A percentile compares a stretch with the other conserved stretches of the same genome.
Conservation (phyloP, 2,113 vertebrate genomes). For the Sapayoa aenigma region DNA sequence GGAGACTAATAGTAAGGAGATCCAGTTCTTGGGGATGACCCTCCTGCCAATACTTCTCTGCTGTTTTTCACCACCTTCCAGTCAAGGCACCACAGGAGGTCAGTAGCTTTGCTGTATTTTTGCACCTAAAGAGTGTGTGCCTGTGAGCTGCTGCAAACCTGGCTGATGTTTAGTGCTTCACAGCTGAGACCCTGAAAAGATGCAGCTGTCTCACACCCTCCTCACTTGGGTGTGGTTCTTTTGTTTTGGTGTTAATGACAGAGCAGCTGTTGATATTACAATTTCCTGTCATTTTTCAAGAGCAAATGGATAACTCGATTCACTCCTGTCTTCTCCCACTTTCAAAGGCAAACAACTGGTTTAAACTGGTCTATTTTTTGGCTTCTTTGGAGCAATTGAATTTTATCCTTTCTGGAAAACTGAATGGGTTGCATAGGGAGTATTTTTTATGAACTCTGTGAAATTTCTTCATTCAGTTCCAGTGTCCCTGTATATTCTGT, state of each 20-base stretch:
- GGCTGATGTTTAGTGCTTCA: background rate
- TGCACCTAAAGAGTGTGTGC: background rate
- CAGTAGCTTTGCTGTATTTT: background rate
- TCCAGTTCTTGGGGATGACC: background rate
- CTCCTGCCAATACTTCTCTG: background rate
- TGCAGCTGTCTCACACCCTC: background rate
- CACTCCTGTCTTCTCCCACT: background rate
- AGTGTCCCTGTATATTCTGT: background rate
- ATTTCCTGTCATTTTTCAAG: background rate
- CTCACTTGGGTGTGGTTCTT: background rate
- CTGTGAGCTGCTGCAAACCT: background rate
- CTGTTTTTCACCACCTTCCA: background rate
- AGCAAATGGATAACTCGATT: background rate
- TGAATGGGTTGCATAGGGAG: background rate
- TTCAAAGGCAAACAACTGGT: background rate
- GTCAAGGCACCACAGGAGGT: background rate
- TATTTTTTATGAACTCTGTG: background rate
- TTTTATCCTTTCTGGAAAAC: background rate
- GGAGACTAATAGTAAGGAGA: background rate
- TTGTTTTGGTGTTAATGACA: background rate
- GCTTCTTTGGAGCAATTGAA: background rate
- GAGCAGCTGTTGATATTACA: background rate
- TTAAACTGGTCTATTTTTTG: background rate
- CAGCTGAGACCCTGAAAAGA: background rate
- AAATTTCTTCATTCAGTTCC: background rate